A percentile compares a stretch with the other conserved stretches of the same genome.
Conservation (phyloP, 2,888 invertebrate genomes). For the Dryobota labecula region DNA sequence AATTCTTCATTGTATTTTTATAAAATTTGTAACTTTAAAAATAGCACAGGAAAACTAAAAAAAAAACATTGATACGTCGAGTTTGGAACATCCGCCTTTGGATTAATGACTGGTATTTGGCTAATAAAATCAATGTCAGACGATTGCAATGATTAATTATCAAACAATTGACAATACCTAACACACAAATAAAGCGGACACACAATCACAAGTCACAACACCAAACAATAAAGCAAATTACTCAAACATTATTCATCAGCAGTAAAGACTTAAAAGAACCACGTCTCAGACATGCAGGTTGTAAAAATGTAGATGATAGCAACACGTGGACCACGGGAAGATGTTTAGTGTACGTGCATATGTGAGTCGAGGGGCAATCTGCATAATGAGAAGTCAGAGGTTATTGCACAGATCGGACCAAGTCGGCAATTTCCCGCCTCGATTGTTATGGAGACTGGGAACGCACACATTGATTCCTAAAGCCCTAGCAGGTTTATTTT, state of each 20-base stretch:
- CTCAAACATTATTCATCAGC: conserved; percentile 39
- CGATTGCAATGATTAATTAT: neutral
- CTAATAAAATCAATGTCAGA: neutral
- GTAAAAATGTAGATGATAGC: conserved; percentile 57
- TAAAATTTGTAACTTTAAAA: too few species aligned
- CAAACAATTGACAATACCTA: neutral
- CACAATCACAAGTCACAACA: neutral
- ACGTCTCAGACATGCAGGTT: conserved; percentile 45
- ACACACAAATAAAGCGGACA: neutral
- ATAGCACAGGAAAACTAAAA: neutral
- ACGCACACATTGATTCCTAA: conserved; percentile 79
- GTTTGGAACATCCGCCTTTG: neutral
- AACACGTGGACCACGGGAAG: conserved; percentile 67
- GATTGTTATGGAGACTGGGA: conserved; percentile 82
- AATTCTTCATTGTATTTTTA: too few species aligned
- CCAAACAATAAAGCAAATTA: neutral
- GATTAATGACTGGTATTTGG: neutral
- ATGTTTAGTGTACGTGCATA: conserved; percentile 82
- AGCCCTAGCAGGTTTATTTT: conserved; percentile 56
- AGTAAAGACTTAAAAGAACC: conserved; percentile 31
- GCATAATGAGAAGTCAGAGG: conserved; percentile 87
- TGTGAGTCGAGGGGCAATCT: conserved; percentile 83
- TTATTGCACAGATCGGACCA: conserved; percentile 85
- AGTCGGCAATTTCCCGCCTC: conserved; percentile 85
- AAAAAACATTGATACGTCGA: neutral